A percentile compares a stretch with the other conserved stretches of the same genome.
Evolutionary conservation across 2,797 vertebrate genomes (phyloP).

Genomic region (Sebastes vulpes): DNA sequence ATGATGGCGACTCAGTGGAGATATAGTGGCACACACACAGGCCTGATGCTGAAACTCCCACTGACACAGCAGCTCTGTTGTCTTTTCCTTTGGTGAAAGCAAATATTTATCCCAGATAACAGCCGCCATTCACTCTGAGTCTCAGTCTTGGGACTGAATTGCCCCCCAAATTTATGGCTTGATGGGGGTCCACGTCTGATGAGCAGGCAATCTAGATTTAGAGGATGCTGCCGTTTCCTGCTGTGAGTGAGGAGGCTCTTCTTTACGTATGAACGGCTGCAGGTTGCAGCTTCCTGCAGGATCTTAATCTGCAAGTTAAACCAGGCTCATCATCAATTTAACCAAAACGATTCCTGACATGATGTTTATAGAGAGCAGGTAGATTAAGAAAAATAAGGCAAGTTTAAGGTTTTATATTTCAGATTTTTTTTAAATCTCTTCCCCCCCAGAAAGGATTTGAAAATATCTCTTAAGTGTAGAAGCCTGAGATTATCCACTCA

Average conservation of each 20-base stretch:
- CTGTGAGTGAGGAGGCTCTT: neutral
- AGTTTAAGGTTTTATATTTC: neutral
- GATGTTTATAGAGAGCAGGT: neutral
- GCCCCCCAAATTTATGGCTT: slow-evolving; percentile 60
- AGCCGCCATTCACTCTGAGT: slow-evolving; percentile 40
- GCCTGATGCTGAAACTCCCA: slow-evolving; percentile 10
- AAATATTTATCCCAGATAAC: slow-evolving; percentile 84
- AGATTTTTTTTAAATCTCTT: neutral
- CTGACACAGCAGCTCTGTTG: neutral
- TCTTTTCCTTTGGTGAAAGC: slow-evolving; percentile 50
- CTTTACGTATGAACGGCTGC: neutral
- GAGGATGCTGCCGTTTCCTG: slow-evolving; percentile 59
- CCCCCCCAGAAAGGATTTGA: neutral
- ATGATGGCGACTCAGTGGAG: neutral
- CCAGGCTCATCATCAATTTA: too few relatives aligned
- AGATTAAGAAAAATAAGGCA: neutral
- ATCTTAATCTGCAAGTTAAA: neutral
- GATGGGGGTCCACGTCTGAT: slow-evolving; percentile 24
- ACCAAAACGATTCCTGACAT: neutral
- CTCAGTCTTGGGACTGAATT: slow-evolving; percentile 45
- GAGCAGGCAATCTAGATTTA: slow-evolving; percentile 17
- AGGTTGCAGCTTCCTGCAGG: slow-evolving; percentile 27
- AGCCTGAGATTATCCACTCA: neutral
- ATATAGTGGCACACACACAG: slow-evolving; percentile 9
- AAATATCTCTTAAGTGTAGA: neutral